Percentiles rank a stretch among this genome's conserved stretches.
Evolutionary conservation across 2,113 vertebrate species (phyloP).

Genomic region (Silurus glanis): DNA sequence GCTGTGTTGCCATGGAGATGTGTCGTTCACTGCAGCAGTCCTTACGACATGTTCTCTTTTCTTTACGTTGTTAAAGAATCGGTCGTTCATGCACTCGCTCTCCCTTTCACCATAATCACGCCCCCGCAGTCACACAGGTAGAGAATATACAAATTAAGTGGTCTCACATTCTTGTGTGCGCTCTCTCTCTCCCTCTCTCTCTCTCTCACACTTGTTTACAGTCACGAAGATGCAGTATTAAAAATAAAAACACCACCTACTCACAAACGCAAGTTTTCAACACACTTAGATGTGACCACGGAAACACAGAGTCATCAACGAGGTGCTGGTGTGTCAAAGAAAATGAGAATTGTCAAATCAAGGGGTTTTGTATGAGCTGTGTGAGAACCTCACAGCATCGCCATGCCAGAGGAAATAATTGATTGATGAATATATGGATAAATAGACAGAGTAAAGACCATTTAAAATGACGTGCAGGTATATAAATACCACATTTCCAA

Average conservation of each 20-base stretch:
- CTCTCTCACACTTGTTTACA: background rate
- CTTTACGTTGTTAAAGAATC: conserved; percentile 46
- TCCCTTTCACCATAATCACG: conserved; percentile 23
- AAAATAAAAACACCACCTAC: conserved; percentile 50
- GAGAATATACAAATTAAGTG: conserved; percentile 29
- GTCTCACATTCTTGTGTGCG: background rate
- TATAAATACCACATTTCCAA: conserved; percentile 46
- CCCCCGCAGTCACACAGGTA: conserved; percentile 6
- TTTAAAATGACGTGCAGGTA: conserved; percentile 29
- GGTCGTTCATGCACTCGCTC: conserved; percentile 31
- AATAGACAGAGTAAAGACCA: background rate
- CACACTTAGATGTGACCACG: background rate
- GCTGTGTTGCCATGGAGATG: conserved; percentile 70
- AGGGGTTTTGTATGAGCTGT: background rate
- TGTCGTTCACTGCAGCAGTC: conserved; percentile 60
- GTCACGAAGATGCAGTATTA: conserved; percentile 43
- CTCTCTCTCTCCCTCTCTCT: background rate
- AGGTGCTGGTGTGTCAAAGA: background rate
- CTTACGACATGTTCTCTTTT: conserved; percentile 46
- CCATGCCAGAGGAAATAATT: background rate
- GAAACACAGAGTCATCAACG: background rate
- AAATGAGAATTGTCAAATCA: background rate
- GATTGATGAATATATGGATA: conserved; percentile 1
- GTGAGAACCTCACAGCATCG: background rate
- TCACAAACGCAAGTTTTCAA: conserved; percentile 8